Base-by-base conservation (phyloP, 2,797 vertebrate species). In the Amniataba percoides region DNA sequence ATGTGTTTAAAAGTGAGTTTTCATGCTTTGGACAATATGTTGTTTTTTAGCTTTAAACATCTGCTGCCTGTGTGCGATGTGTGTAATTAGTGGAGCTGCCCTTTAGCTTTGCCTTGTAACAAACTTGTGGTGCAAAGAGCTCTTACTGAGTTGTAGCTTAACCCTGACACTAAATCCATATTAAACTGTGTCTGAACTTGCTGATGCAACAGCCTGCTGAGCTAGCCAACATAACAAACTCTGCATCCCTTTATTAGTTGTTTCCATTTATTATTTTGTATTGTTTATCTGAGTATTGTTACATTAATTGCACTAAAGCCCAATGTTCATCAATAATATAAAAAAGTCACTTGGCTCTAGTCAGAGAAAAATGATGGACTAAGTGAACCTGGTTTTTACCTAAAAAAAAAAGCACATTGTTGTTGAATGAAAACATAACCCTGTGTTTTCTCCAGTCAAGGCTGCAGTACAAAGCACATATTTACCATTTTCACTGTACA, bases 311-410 rank as follows among this genome's bases (percentile, higher is more conserved):
- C 14, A 5, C 2, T 7, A 25, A 40, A 49, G 19, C 49, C 42
- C 36, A 18, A 49, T 43, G 34, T 45, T 1, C 5, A 18, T 13
- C 21, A 57, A 5, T 36, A 19, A 60, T 16, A 19, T 27, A 39
- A 40, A 36, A n/a, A 12, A 48, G 18, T 4, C 31, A 52, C 42
- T 23, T 49, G 19, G 23, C 18, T 62, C 2, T 34, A 10, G 31
- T 25, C 42, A 60, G 49, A 73, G 21, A 21, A 46, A 64, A 48
- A 48, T 11, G 34, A 34, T 23, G n/a, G n/a, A n/a, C n/a, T n/a
- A n/a, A 31, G 27, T 31, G 27, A 31, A 31, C 27, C 27, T 31
- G 14, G 46, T 9, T 40, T 45, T 39, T 9, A 59, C 11, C 1
- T 27, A 34, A 12, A 39, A 55, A 52, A 3, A 10, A 9, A n/a